phyloP scores from a whole-genome alignment of 2,888 invertebrate genomes.

The Thecophora atra region DNA sequence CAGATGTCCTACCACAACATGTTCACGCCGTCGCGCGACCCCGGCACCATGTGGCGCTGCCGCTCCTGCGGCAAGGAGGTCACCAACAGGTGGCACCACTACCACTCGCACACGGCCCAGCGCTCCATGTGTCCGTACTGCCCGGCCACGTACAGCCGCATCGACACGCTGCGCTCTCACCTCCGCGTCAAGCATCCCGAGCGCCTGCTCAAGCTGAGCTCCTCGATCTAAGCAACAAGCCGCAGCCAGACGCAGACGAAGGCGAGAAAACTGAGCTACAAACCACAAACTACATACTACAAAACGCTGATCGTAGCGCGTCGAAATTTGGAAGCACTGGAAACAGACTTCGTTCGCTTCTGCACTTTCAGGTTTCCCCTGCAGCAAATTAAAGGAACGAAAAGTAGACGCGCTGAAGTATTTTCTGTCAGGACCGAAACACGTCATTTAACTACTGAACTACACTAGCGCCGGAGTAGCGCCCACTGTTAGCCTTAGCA shows the following conservation, averaged over 20 bases:
- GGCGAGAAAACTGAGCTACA: neutral
- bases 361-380: no score
- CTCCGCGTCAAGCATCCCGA: conserved; percentile 78
- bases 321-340: no score
- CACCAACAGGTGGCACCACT: conserved; percentile 89
- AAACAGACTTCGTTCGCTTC: no score
- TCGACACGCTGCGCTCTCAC: conserved; percentile 85
- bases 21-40: conserved; percentile 79
- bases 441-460: conserved; percentile 14
- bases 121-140: conserved; percentile 85
- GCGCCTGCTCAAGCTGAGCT: conserved; percentile 63
- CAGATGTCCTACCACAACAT: conserved; percentile 83
- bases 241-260: neutral
- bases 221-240: conserved; percentile 56
- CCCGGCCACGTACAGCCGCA: conserved; percentile 86
- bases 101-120: conserved; percentile 83
- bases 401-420: no score
- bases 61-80: conserved; percentile 86
- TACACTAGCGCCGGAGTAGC: neutral
- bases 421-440: neutral
- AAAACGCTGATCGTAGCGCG: no score
- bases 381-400: no score
- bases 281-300: no score
- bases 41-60: conserved; percentile 81
- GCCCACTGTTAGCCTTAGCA: neutral